A percentile compares a stretch with the other conserved stretches of the same genome.
Evolutionary conservation across 92 coral and sea anemone species (phyloP).

Genomic region (Porites rus): DNA sequence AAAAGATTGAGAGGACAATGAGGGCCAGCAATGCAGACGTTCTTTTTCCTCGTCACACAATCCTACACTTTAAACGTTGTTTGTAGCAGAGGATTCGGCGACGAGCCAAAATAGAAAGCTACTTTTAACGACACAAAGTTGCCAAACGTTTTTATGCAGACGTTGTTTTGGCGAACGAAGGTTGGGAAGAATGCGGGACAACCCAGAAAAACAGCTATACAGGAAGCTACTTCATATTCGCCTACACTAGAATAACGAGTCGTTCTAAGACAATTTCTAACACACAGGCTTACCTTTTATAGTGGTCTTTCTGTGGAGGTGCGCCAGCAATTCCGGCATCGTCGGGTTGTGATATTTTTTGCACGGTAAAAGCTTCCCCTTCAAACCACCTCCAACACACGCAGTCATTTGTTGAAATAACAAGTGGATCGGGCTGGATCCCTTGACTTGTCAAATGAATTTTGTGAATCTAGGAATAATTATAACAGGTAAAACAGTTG

Average conservation of each 20-base stretch:
- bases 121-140: too few species aligned
- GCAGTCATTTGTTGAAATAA: conserved; percentile 71
- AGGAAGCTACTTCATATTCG: neutral
- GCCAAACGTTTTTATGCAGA: too few species aligned
- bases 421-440: conserved; percentile 76
- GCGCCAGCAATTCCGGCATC: conserved; percentile 22
- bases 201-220: neutral
- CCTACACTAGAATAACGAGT: neutral
- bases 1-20: neutral
- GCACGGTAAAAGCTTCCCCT: conserved; percentile 58
- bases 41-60: neutral
- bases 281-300: conserved; percentile 49
- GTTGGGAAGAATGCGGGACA: too few species aligned
- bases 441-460: conserved; percentile 68
- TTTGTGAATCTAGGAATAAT: conserved; percentile 58
- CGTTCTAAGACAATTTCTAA: neutral
- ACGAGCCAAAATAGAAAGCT: too few species aligned
- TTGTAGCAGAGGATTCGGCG: too few species aligned
- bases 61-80: too few species aligned
- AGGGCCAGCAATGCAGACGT: neutral
- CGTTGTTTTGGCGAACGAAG: too few species aligned
- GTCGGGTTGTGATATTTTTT: conserved; percentile 59
- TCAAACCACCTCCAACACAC: conserved; percentile 87
- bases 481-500: too few species aligned
- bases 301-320: neutral